Conservation (phyloP, 2,113 vertebrate genomes). For the Trinectes maculatus region DNA sequence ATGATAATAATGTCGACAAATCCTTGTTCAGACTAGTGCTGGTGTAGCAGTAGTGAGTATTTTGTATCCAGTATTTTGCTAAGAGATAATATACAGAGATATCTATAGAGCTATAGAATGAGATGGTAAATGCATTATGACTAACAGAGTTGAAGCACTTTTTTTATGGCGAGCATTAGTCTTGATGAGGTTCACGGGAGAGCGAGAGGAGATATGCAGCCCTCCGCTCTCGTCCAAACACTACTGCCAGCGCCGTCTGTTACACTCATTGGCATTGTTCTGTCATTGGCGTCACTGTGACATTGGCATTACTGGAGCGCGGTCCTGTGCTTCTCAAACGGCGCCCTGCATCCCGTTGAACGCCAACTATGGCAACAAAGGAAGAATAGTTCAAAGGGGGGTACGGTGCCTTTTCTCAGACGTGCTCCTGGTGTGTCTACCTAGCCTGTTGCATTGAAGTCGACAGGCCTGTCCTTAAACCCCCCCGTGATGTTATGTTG, state of each 20-base stretch:
- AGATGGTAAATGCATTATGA: conserved; percentile 72
- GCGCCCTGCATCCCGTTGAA: conserved; percentile 38
- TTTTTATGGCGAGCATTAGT: conserved; percentile 77
- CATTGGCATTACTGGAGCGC: conserved; percentile 64
- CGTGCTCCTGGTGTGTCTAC: conserved; percentile 46
- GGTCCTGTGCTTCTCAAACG: conserved; percentile 26
- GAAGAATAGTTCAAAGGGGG: conserved; percentile 35
- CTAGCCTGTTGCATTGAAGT: conserved; percentile 52
- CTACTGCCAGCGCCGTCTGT: conserved; percentile 71
- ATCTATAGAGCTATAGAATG: conserved; percentile 82
- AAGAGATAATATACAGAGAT: conserved; percentile 79
- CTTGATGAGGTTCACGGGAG: conserved; percentile 65
- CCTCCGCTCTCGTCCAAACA: conserved; percentile 60
- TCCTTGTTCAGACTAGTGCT: conserved; percentile 72
- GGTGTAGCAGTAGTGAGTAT: conserved; percentile 76
- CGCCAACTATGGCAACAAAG: conserved; percentile 32
- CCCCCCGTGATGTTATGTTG: conserved; percentile 25
- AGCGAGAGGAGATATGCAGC: conserved; percentile 36
- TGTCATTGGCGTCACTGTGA: conserved; percentile 70
- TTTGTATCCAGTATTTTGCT: conserved; percentile 82
- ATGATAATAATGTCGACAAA: conserved; percentile 63
- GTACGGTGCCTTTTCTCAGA: conserved; percentile 47
- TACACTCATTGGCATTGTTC: conserved; percentile 69
- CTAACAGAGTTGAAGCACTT: conserved; percentile 86
- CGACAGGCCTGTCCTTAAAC: conserved; percentile 32